phyloP scores from a whole-genome alignment of 2,113 vertebrate genomes.

The Orcinus orca region DNA sequence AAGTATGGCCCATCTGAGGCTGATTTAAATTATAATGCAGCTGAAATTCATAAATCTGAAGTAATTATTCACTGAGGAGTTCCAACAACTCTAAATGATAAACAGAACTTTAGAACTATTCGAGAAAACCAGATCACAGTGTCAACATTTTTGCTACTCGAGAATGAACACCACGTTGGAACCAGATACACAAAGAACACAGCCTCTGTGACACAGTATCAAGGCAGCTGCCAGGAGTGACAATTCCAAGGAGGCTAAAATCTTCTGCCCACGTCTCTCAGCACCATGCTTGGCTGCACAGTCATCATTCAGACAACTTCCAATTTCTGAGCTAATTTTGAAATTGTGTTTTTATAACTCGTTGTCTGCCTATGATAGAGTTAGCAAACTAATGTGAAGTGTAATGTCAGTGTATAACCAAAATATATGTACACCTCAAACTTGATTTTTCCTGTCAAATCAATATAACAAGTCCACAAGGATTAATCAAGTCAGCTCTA shows the following conservation, averaged over 20 bases:
- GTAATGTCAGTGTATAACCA: not conserved
- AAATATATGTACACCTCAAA: not conserved
- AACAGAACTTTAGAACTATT: not conserved
- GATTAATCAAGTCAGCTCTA: not conserved
- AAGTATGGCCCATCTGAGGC: not conserved
- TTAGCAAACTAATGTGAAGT: not conserved
- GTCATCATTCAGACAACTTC: not conserved
- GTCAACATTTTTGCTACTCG: conserved; percentile 11
- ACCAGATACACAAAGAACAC: not conserved
- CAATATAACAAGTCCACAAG: not conserved
- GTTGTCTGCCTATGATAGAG: not conserved
- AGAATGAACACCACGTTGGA: not conserved
- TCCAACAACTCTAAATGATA: not conserved
- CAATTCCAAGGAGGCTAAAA: not conserved
- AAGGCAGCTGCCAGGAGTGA: not conserved
- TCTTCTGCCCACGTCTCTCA: not conserved
- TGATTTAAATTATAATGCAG: not conserved
- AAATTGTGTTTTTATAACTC: not conserved
- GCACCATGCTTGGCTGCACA: not conserved
- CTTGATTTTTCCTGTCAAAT: conserved; percentile 11
- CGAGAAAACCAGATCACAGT: conserved; percentile 5
- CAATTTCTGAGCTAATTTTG: not conserved
- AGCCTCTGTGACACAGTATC: not conserved
- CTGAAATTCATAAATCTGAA: not conserved
- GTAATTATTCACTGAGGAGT: not conserved